Base-by-base conservation (phyloP, 2,888 invertebrate species). In the Aphelenchoides bicaudatus region DNA sequence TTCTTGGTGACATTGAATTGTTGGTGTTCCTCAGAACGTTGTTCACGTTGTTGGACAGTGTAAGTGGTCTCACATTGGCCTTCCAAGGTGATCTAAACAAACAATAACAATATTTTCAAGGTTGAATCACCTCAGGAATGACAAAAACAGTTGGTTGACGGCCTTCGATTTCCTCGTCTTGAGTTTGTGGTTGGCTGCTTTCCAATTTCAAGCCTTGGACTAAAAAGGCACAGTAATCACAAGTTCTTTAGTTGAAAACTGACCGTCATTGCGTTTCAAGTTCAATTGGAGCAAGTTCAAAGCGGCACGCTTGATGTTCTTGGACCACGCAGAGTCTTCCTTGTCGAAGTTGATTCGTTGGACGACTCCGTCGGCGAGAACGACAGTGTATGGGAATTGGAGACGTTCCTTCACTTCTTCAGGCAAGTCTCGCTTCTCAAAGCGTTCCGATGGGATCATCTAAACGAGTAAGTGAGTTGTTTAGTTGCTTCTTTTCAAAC, bases 291-390 rank as follows among this genome's bases (percentile, higher is more conserved):
- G 34, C 30, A 62, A 28, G 60, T 62, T 75, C 62, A 76, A 53
- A 52, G 77, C 66, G 56, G 75, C 72, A 38, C 68, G 67, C 65
- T 76, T 77, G 65, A 74, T 59, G 62, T 62, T 62, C 51, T 63
- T 63, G 30, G 62, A 62, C 62, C 62, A 62, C n/a, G 57, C 27
- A n/a, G 55, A 29, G 46, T 62, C 62, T 21, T 65, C 39, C 23
- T 46, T 25, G 25, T 66, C 25, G 61, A 62, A 62, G 27, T 62
- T 48, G 34, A 62, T 39, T 10, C 66, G 39, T 34, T 64, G 43
- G 37, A 65, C 57, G 19, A 68, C 38, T 21, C 65, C 65, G 23
- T 68, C 48, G n/a, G 37, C 54, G 57, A 53, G 60, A 39, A 25
- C 38, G 39, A 67, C 38, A 16, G 39, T 38, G 48, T 27, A 39